Percentiles rank a stretch among this genome's conserved stretches.
Conservation (phyloP, 1,140 invertebrate species). For the Tetranychus urticae region DNA sequence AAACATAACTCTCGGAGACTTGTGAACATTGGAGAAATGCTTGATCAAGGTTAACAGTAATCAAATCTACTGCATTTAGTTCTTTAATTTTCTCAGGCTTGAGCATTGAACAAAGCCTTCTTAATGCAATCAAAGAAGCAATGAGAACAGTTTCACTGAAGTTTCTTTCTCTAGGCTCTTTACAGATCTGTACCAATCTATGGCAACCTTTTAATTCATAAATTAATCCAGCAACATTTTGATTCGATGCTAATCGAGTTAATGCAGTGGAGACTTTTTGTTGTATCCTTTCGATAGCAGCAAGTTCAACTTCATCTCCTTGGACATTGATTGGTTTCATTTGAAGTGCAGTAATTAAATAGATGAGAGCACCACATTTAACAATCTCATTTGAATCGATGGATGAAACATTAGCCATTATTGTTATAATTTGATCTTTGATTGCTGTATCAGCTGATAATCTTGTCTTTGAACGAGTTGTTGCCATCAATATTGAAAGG, state of each 20-base stretch:
- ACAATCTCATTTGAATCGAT: slow-evolving; percentile 30
- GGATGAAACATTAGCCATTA: slow-evolving; percentile 52
- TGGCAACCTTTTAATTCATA: slow-evolving; percentile 24
- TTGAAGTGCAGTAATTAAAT: slow-evolving; percentile 49
- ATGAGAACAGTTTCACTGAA: slow-evolving; percentile 45
- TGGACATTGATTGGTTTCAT: background rate
- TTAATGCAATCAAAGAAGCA: slow-evolving; percentile 40
- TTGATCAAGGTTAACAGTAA: slow-evolving; percentile 37
- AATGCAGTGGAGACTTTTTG: slow-evolving; percentile 62
- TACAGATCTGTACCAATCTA: slow-evolving; percentile 42
- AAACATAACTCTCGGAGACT: slow-evolving; percentile 39
- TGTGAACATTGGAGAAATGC: slow-evolving; percentile 41
- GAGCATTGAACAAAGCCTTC: slow-evolving; percentile 31
- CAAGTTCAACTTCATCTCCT: background rate
- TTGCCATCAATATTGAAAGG: slow-evolving; percentile 18
- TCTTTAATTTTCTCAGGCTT: slow-evolving; percentile 27
- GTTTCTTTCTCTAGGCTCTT: slow-evolving; percentile 38
- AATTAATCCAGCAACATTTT: slow-evolving; percentile 19
- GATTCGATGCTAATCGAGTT: slow-evolving; percentile 45
- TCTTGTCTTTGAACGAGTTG: background rate
- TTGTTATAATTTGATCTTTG: slow-evolving; percentile 33
- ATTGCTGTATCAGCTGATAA: slow-evolving; percentile 5
- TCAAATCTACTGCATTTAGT: slow-evolving; percentile 31
- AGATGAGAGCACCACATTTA: slow-evolving; percentile 32
- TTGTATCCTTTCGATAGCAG: slow-evolving; percentile 44